phyloP scores from a whole-genome alignment of 1,140 invertebrate species.

The Drosophila novamexicana region DNA sequence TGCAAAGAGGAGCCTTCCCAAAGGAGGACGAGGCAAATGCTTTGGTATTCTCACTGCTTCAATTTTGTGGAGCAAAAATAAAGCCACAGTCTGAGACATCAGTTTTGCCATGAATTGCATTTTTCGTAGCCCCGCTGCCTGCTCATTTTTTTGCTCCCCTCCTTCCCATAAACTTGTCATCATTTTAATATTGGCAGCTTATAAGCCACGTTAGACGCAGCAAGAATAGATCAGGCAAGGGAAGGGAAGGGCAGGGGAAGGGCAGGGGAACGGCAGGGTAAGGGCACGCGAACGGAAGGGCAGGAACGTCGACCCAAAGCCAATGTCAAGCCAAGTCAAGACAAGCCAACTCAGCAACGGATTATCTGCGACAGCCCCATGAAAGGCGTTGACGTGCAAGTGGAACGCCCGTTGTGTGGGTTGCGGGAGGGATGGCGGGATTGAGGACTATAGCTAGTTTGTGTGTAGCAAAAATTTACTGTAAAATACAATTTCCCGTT shows the following conservation, averaged over 20 bases:
- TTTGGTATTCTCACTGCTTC: conserved; percentile 63
- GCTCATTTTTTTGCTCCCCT: conserved; percentile 25
- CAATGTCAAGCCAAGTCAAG: conserved; percentile 80
- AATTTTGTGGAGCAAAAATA: conserved; percentile 47
- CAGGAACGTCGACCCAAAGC: conserved; percentile 59
- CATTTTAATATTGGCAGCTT: conserved; percentile 83
- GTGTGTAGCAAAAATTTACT: conserved; percentile 75
- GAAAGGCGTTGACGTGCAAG: conserved; percentile 61
- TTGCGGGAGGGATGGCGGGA: conserved; percentile 8
- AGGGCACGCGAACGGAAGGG: conserved; percentile 9
- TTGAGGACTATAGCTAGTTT: conserved; percentile 67
- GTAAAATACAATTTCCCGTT: conserved; percentile 81
- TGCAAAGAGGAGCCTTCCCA: too few species aligned
- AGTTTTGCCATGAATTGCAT: conserved; percentile 76
- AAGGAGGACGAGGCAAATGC: conserved; percentile 32
- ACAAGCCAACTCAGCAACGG: conserved; percentile 79
- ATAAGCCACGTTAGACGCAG: conserved; percentile 73
- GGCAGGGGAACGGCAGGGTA: neutral
- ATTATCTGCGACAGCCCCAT: conserved; percentile 76
- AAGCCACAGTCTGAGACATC: conserved; percentile 66
- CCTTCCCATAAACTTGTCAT: conserved; percentile 75
- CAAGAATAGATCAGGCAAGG: conserved; percentile 17
- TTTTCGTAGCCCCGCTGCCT: conserved; percentile 54
- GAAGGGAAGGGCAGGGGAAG: neutral
- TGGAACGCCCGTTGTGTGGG: neutral